These are phyloP conservation scores for Malacoraja senta DNA, from an alignment of 2,797 vertebrate species.

Conservation along the genomic window DNA sequence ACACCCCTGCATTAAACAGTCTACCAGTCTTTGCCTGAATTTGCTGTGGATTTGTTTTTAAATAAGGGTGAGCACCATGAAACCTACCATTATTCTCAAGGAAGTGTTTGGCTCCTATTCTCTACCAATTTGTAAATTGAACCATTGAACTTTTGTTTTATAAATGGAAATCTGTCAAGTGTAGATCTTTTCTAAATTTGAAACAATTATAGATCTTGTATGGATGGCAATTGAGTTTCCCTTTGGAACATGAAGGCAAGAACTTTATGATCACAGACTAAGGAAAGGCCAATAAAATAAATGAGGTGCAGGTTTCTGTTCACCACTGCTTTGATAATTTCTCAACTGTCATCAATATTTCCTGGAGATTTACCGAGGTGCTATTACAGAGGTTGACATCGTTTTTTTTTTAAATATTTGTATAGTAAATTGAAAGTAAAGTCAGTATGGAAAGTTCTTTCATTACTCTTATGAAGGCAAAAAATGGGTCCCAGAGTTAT, in stretches of 20 bases:
- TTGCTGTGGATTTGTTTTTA: background rate
- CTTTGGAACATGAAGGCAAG: background rate
- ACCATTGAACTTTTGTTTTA: background rate
- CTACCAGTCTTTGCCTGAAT: background rate
- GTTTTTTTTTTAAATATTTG: background rate
- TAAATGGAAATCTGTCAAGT: background rate
- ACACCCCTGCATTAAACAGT: background rate
- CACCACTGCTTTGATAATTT: background rate
- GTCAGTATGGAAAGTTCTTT: background rate
- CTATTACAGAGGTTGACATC: background rate
- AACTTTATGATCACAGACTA: background rate
- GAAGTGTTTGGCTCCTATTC: background rate
- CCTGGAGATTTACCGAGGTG: background rate
- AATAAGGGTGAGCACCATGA: background rate
- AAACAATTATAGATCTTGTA: background rate
- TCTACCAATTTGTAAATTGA: background rate
- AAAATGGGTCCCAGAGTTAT: background rate
- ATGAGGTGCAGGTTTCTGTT: background rate
- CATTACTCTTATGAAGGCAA: background rate
- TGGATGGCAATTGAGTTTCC: background rate
- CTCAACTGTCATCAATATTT: background rate
- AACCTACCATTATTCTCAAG: background rate
- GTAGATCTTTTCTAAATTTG: background rate
- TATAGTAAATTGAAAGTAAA: background rate
- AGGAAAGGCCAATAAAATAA: background rate